Conservation (phyloP, 2,113 vertebrate species). For the Hydropotes inermis region DNA sequence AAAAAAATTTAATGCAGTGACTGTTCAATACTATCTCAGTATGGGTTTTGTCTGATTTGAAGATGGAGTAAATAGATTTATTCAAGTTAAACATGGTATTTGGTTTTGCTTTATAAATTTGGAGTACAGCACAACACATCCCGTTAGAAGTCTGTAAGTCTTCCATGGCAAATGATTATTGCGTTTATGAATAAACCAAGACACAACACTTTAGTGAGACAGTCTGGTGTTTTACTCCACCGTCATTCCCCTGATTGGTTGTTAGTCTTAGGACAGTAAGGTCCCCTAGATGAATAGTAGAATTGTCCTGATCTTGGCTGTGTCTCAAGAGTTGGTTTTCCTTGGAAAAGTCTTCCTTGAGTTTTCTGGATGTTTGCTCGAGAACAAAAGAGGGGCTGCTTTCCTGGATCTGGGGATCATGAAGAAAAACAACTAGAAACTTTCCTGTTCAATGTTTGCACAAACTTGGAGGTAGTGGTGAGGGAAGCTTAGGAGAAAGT, state of each 20-base stretch:
- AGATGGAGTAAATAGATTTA: neutral
- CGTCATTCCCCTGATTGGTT: neutral
- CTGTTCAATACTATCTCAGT: neutral
- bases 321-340: constrained; percentile 76
- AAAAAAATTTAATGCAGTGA: neutral
- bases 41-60: neutral
- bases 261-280: neutral
- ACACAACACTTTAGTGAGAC: neutral
- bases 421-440: neutral
- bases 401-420: neutral
- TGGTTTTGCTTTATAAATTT: neutral
- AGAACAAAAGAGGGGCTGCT: neutral
- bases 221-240: accelerated
- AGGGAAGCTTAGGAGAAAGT: neutral
- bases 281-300: constrained; percentile 61
- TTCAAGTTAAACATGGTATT: neutral
- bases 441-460: accelerated
- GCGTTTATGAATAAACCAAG: neutral
- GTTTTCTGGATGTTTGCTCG: constrained; percentile 72
- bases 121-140: neutral
- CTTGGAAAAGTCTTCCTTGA: constrained; percentile 73
- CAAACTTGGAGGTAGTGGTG: accelerated
- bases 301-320: constrained; percentile 70
- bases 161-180: neutral
- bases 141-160: neutral